These are phyloP conservation scores for Etheostoma cragini DNA, from an alignment of 2,113 vertebrate genomes.

Conservation along the genomic window DNA sequence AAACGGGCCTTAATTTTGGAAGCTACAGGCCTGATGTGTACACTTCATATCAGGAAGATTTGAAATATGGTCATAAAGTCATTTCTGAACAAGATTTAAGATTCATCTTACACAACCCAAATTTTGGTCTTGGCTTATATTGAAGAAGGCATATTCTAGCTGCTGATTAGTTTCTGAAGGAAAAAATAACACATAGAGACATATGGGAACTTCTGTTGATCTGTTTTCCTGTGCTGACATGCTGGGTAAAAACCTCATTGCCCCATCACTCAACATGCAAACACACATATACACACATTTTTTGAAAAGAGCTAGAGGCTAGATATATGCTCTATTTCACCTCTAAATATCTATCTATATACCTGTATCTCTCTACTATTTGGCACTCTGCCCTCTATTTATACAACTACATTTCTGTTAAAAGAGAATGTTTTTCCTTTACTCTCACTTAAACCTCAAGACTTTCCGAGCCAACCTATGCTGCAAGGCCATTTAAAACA, in stretches of 20 bases:
- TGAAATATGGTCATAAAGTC: background rate
- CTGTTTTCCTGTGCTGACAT: conserved; percentile 44
- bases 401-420: background rate
- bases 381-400: conserved; percentile 14
- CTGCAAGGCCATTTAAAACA: background rate
- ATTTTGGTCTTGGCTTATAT: background rate
- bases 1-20: background rate
- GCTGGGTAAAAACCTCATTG: conserved; percentile 26
- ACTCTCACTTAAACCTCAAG: conserved; percentile 10
- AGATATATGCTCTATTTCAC: conserved; percentile 31
- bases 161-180: background rate
- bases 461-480: conserved; percentile 10
- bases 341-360: conserved; percentile 6
- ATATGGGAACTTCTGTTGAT: conserved; percentile 21
- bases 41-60: background rate
- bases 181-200: background rate
- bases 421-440: background rate
- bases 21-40: background rate
- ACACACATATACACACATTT: conserved; percentile 22
- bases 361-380: background rate
- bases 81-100: background rate
- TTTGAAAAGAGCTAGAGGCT: conserved; percentile 43
- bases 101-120: background rate
- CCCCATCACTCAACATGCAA: conserved; percentile 48
- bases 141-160: background rate